phyloP scores from a whole-genome alignment of 2,113 vertebrate genomes.

The Tor tambroides region DNA sequence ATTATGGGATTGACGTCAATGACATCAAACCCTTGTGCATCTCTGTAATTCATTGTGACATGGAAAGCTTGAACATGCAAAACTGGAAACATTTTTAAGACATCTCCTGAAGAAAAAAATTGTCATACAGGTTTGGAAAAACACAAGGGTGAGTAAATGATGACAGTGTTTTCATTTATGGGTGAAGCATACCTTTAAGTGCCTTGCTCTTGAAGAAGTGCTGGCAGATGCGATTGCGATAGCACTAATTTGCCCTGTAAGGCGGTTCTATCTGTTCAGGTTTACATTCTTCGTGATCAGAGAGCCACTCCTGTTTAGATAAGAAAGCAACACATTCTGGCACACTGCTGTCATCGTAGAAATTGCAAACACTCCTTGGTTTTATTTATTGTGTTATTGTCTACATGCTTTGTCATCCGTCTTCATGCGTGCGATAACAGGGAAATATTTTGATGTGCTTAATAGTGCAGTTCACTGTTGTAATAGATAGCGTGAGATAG shows the following conservation, averaged over 20 bases:
- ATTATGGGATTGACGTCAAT: not conserved
- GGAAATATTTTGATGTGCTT: slow-evolving; percentile 2
- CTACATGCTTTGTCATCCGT: slow-evolving; percentile 6
- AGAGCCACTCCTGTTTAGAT: slow-evolving; percentile 65
- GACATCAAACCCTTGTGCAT: not conserved
- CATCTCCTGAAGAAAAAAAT: not conserved
- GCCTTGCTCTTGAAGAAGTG: not conserved
- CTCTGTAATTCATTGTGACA: slow-evolving; percentile 10
- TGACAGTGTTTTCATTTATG: not conserved
- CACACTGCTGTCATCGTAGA: slow-evolving; percentile 47
- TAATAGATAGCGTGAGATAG: not conserved
- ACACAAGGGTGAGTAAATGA: not conserved
- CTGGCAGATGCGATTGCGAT: slow-evolving; percentile 37
- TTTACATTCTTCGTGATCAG: slow-evolving; percentile 62
- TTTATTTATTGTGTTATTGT: slow-evolving; percentile 6
- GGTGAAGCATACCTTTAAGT: not conserved
- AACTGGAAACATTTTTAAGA: not conserved
- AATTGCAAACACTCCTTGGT: slow-evolving; percentile 37
- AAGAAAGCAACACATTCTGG: slow-evolving; percentile 60
- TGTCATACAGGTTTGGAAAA: not conserved
- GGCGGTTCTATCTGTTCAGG: slow-evolving; percentile 57
- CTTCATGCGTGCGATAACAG: not conserved
- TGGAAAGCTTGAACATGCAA: not conserved
- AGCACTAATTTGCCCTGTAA: slow-evolving; percentile 56
- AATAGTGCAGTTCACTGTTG: not conserved